Conservation (phyloP, 2,113 vertebrate species). For the Euleptes europaea region DNA sequence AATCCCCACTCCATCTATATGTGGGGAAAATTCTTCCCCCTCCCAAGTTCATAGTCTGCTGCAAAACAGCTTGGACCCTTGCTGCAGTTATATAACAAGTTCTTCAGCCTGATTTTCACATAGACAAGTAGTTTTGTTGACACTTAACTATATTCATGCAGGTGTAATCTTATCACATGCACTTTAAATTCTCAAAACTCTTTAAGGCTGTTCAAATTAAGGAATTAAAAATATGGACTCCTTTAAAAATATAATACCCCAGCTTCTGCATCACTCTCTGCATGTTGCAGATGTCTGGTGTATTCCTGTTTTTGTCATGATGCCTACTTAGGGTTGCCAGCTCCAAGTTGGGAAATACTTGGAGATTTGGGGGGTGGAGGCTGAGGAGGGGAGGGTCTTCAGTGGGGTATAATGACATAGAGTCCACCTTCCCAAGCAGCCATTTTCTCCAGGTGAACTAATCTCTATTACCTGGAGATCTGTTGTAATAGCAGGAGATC, state of each 20-base stretch:
- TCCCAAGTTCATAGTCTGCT: too few relatives aligned
- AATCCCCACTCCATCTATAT: background rate
- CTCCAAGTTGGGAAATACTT: too few relatives aligned
- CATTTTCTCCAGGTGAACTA: too few relatives aligned
- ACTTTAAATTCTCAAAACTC: background rate
- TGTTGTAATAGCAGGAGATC: too few relatives aligned
- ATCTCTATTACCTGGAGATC: too few relatives aligned
- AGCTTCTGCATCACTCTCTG: background rate
- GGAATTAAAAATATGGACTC: background rate
- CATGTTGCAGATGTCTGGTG: background rate
- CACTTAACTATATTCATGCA: background rate
- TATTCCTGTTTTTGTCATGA: background rate
- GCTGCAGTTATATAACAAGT: background rate
- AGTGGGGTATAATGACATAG: too few relatives aligned
- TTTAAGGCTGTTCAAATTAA: background rate
- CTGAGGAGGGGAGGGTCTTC: too few relatives aligned
- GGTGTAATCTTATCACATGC: background rate
- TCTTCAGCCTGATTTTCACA: background rate
- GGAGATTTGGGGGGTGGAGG: too few relatives aligned
- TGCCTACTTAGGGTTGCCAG: too few relatives aligned
- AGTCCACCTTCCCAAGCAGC: too few relatives aligned
- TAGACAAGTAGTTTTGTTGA: background rate
- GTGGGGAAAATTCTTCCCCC: background rate
- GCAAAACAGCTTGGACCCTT: background rate
- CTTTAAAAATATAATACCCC: background rate